Conservation (phyloP, 2,797 vertebrate genomes). For the Bufotes viridis region DNA sequence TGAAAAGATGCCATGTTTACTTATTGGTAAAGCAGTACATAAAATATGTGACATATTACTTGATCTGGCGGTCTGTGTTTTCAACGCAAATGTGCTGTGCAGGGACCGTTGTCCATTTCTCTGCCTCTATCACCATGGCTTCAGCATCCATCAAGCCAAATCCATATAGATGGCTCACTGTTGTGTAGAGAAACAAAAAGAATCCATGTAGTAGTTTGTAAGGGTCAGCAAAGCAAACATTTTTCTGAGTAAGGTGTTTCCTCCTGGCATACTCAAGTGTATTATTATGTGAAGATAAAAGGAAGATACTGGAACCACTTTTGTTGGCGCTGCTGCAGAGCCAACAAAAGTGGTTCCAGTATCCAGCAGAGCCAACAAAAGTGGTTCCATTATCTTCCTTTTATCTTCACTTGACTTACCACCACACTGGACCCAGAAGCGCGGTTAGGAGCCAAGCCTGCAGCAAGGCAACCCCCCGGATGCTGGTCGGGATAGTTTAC, state of each 20-base stretch:
- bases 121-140: conserved; percentile 98
- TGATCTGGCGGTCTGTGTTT: conserved; percentile 94
- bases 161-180: conserved; percentile 98
- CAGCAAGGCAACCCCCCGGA: too few relatives aligned
- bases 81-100: conserved; percentile 94
- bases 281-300: too few relatives aligned
- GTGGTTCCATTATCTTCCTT: too few relatives aligned
- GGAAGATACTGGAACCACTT: too few relatives aligned
- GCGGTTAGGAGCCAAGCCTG: too few relatives aligned
- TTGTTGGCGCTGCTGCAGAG: too few relatives aligned
- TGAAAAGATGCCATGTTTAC: neutral
- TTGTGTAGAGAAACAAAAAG: conserved; percentile 63
- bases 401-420: too few relatives aligned
- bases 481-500: too few relatives aligned
- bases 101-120: conserved; percentile 95
- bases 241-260: neutral
- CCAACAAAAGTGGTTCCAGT: too few relatives aligned
- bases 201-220: conserved; percentile 42
- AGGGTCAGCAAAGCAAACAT: neutral
- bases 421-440: too few relatives aligned
- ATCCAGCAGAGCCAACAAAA: too few relatives aligned
- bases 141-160: conserved; percentile 99
- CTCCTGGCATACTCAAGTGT: neutral
- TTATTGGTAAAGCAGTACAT: neutral
- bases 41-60: conserved; percentile 74